Evolutionary conservation across 2,888 invertebrate species (phyloP), one percentile per base, ranked within the genome.

Genomic region (Eupithecia vulgata): DNA sequence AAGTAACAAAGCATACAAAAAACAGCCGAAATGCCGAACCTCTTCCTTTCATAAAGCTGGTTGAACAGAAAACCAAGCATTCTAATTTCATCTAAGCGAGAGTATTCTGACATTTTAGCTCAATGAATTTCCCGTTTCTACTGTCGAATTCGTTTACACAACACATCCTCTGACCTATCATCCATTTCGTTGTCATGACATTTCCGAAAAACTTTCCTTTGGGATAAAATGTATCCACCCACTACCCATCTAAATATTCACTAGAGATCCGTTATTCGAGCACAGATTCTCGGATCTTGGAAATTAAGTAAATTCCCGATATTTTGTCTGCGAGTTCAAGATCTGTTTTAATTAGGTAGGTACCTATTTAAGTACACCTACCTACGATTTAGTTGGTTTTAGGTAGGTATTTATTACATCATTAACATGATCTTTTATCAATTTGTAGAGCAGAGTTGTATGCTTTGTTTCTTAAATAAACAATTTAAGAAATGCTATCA

Each of bases 401-500:
- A 21, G n/a, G 0, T 52, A 25, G 25, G 12, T 57, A 52, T 52
- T 30, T 61, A 34, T 25, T 30, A 57, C 17, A 61, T 61, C 17
- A 8, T 7, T 34, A 34, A 17, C 34, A 34, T 64, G 10, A 35
- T 57, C 4, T 5, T 57, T 57, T 5, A 57, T 57, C 4, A 10
- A 10, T 52, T 10, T n/a, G 8, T 64, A 15, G 17, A 37, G 37
- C 62, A 35, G 34, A n/a, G n/a, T 10, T 7, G 17, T 62, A 10
- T 5, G 66, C 21, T 57, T 64, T 67, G 37, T 74, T 78, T 80
- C 75, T 79, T 74, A 73, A 78, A 78, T 76, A 79, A 76, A 77
- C 81, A 80, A 83, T 92, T 57, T 91, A 85, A 83, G 88, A 89
- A 92, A 92, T 82, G 74, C 85, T 89, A 89, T 89, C 90, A 88